Base-by-base conservation (phyloP, 1,140 invertebrate genomes). In the Drosophila bocqueti region DNA sequence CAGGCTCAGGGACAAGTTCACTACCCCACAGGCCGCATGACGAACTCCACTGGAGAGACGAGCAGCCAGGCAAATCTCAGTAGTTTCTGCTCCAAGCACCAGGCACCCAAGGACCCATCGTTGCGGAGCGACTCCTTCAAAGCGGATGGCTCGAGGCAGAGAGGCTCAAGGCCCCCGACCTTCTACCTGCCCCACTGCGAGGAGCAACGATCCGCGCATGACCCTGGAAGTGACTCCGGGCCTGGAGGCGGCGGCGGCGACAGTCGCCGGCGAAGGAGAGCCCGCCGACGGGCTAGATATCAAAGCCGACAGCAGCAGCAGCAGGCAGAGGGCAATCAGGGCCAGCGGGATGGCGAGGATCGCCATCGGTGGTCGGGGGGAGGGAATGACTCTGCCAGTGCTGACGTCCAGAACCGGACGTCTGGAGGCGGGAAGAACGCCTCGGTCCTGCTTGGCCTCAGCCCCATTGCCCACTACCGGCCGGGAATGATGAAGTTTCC, bases 381-480 rank as follows among this genome's bases (percentile, higher is more conserved):
- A 24, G 10, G 34, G 7, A 5, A 16, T 2, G 34, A 43, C 34
- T 63, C 13, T 18, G 6, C 26, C 10, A 1, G 15, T 9, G 46
- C 47, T 13, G 40, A 34, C 29, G 21, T 24, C 24, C 21, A 24
- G 15, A 16, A 10, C 15, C 29, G 16, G 9, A 7, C 49, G 2
- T 11, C 26, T 29, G 50, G n/a, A 10, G 60, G 54, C 2, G 21
- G 18, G 2, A 24, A 31, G 21, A 49, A 29, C 18, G 2, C 15
- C 9, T 6, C 18, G 4, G 15, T 45, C 24, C 49, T 78, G 4
- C 9, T 71, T 2, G 59, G 57, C 0, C 66, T 74, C 15, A 74
- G 66, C 42, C 60, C 69, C 29, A 73, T 84, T 7, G 74, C 66
- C 9, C 84, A 90, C 18, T 89, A 73, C 21, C 49, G 69, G 8